Conservation (phyloP, 1,140 invertebrate species). For the Agrypnia vestita region DNA sequence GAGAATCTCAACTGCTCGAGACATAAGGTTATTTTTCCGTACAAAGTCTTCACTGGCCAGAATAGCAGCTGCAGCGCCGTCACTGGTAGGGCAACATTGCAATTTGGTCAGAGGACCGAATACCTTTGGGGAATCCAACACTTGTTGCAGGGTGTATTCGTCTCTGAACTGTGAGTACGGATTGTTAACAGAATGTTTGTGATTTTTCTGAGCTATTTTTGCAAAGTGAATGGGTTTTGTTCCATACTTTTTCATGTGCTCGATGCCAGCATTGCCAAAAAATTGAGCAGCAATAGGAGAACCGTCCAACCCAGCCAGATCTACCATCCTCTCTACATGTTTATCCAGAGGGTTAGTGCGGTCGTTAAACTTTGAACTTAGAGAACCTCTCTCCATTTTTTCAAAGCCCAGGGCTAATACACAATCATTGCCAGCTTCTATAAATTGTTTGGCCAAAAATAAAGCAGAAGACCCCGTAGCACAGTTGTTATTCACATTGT, state of each 20-base stretch:
- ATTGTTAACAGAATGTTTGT: constrained; percentile 97
- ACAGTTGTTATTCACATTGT: constrained; percentile 99
- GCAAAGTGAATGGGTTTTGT: constrained; percentile 94
- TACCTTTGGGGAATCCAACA: constrained; percentile 88
- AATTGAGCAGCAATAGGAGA: constrained; percentile 94
- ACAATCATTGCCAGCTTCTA: constrained; percentile 91
- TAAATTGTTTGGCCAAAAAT: constrained; percentile 90
- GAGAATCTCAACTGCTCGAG: constrained; percentile 93
- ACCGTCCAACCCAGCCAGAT: constrained; percentile 84
- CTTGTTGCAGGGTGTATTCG: constrained; percentile 92
- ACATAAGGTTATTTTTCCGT: constrained; percentile 83
- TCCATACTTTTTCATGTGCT: constrained; percentile 98
- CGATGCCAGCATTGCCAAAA: constrained; percentile 96
- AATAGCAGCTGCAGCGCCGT: constrained; percentile 94
- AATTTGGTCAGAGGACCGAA: constrained; percentile 94
- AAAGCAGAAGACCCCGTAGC: constrained; percentile 96
- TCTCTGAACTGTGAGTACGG: constrained; percentile 95
- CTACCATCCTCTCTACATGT: constrained; percentile 90
- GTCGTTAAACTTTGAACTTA: constrained; percentile 87
- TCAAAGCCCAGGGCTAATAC: constrained; percentile 96
- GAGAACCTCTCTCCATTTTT: constrained; percentile 96
- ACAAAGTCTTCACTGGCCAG: constrained; percentile 95
- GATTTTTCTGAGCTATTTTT: constrained; percentile 98
- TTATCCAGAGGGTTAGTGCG: constrained; percentile 95
- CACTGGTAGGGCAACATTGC: constrained; percentile 97